phyloP scores from a whole-genome alignment of 2,888 invertebrate species.

The Meliscaeva auricollis region DNA sequence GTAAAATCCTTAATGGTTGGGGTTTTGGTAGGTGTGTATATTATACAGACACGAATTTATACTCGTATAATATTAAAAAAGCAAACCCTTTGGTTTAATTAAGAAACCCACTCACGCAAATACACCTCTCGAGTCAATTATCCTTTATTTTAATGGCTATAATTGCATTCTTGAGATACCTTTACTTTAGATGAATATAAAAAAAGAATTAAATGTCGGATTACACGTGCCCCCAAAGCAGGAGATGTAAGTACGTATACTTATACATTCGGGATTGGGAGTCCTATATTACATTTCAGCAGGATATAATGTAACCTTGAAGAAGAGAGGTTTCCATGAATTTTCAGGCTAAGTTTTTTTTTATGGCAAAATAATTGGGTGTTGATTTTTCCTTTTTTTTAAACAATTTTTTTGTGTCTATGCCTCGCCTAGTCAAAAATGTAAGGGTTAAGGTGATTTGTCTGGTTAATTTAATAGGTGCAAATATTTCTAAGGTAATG shows the following conservation, averaged over 20 bases:
- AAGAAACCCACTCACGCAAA: slow-evolving; percentile 9
- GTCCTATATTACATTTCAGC: background rate
- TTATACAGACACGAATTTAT: background rate
- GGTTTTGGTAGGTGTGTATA: no score
- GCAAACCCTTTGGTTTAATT: slow-evolving; percentile 30
- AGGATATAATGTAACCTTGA: no score
- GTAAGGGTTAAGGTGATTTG: background rate
- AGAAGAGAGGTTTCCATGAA: no score
- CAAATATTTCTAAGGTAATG: no score
- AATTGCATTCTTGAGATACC: slow-evolving; percentile 38
- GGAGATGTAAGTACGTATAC: background rate
- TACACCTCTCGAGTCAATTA: slow-evolving; percentile 45
- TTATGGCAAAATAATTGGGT: slow-evolving; percentile 18
- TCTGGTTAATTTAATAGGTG: background rate
- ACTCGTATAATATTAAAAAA: slow-evolving; percentile 1
- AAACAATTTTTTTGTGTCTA: background rate
- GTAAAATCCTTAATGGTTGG: slow-evolving; percentile 13
- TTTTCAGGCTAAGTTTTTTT: no score
- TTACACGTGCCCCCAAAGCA: slow-evolving; percentile 19
- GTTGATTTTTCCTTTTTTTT: background rate
- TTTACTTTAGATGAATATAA: background rate
- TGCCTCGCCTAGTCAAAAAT: background rate
- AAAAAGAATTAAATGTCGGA: slow-evolving; percentile 7
- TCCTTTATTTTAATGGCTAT: slow-evolving; percentile 38
- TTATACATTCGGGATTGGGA: background rate